Evolutionary conservation across 2,888 invertebrate genomes (phyloP), one percentile per base, ranked within the genome.

Genomic region (Eurytoma californica): DNA sequence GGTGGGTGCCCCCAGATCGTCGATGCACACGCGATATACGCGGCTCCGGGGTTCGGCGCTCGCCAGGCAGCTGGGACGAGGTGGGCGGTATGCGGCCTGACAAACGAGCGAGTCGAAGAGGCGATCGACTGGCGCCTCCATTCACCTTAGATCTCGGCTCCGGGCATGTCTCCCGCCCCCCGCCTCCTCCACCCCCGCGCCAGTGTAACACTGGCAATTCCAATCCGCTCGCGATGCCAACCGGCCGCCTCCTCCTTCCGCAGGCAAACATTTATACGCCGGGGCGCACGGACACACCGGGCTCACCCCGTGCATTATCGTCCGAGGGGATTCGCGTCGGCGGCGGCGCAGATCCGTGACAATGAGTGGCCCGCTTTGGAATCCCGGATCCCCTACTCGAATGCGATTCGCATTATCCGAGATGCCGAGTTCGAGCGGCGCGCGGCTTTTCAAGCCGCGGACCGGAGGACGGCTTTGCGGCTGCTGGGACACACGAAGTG

Each of bases 281-380:
- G 61, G 28, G 61, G 28, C 14, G 39, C 30, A 39, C 63, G 39
- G 16, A 16, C 47, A 47, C n/a, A 63, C 63, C 53, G 53, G 53
- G n/a, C 14, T 13, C 13, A 3, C 57, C 67, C 47, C 67, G 18
- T 53, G 53, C 53, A 67, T 51, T 14, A 24, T 20, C 67, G 49
- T 67, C 28, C n/a, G n/a, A 18, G 57, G 66, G 53, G 51, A 53
- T 67, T 51, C 67, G 28, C n/a, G 67, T 16, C 18, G 63, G 16
- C 53, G 53, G 53, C 53, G 16, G 53, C 14, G 28, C 30, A 61
- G 51, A 66, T 70, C 60, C 67, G 60, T 60, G 66, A 72, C 72
- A 78, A 78, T 67, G 72, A 72, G 67, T 49, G 53, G 53, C 60
- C 67, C 55, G 60, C 67, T 72, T 61, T 68, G 77, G 77, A 72